Evolutionary conservation across 2,113 vertebrate species (phyloP).

Genomic region (Halichoerus grypus): DNA sequence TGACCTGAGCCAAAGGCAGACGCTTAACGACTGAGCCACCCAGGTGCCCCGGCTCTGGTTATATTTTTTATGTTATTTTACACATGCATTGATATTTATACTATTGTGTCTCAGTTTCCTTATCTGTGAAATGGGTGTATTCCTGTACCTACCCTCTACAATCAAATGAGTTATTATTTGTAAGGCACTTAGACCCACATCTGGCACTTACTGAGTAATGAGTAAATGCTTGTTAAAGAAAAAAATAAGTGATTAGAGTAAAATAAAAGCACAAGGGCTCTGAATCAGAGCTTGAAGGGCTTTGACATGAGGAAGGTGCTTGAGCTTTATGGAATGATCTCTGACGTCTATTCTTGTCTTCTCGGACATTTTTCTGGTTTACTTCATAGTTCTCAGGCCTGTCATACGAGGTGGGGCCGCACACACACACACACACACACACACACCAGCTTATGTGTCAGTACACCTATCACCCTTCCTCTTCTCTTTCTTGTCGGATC

Average conservation of each 20-base stretch:
- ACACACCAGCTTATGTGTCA: not conserved
- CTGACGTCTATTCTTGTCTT: not conserved
- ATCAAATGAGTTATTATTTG: not conserved
- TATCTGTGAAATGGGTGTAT: not conserved
- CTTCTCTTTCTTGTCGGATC: not conserved
- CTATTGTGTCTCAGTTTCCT: not conserved
- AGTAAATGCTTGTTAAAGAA: slow-evolving; percentile 1
- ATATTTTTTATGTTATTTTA: not conserved
- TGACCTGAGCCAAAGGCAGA: too few relatives aligned
- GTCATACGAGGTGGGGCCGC: not conserved
- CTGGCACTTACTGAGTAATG: not conserved
- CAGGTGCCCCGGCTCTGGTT: too few relatives aligned
- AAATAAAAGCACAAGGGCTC: not conserved
- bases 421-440: not conserved
- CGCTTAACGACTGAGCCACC: too few relatives aligned
- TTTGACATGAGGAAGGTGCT: not conserved
- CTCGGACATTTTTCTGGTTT: not conserved
- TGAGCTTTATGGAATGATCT: not conserved
- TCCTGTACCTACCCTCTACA: not conserved
- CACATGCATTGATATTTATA: not conserved
- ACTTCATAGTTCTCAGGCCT: not conserved
- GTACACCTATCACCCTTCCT: not conserved
- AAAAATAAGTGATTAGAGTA: not conserved
- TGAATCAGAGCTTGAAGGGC: not conserved
- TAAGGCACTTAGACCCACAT: not conserved